Conservation (phyloP, 2,113 vertebrate species). For the Eira barbara region DNA sequence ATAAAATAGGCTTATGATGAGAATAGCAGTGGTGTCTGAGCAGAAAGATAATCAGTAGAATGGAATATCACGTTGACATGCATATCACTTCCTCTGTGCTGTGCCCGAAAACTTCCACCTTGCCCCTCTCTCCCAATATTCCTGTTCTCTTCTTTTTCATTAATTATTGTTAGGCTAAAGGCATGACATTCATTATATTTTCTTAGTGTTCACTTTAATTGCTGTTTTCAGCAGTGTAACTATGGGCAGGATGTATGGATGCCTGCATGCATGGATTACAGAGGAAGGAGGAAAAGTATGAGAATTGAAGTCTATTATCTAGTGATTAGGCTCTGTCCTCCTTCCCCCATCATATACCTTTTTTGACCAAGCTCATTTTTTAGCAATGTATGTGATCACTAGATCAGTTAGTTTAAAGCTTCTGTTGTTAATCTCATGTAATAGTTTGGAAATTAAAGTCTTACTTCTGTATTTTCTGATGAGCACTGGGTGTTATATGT, state of each 20-base stretch:
- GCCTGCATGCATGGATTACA: neutral
- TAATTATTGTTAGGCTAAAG: neutral
- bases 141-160: neutral
- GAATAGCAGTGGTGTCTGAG: neutral
- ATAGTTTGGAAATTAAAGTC: neutral
- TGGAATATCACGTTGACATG: neutral
- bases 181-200: neutral
- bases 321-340: neutral
- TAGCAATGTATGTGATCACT: neutral
- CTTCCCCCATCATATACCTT: neutral
- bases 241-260: neutral
- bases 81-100: neutral
- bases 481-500: too few species aligned
- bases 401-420: neutral
- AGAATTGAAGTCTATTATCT: neutral
- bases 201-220: neutral
- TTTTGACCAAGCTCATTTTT: neutral
- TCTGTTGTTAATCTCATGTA: neutral
- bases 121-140: neutral
- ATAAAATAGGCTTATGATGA: neutral
- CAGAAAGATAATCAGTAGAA: neutral
- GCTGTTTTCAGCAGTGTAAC: neutral
- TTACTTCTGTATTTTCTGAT: neutral
- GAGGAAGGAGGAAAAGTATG: neutral
- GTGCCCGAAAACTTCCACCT: neutral